Conservation (phyloP, 2,113 vertebrate species). For the Larimichthys polyactis region DNA sequence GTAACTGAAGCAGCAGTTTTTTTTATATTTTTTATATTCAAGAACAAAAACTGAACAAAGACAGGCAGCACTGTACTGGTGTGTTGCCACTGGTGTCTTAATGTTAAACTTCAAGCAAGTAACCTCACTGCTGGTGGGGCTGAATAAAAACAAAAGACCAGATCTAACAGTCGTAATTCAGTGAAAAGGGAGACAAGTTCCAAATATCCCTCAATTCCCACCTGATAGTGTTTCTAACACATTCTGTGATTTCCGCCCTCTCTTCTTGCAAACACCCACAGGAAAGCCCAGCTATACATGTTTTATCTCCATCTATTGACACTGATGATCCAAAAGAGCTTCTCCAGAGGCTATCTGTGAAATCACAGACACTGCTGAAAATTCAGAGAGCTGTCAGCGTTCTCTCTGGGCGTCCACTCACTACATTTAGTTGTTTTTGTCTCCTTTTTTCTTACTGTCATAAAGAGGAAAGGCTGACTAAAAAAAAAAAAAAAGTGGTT, state of each 20-base stretch:
- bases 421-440: conserved; percentile 51
- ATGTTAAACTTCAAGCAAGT: conserved; percentile 2
- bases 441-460: conserved; percentile 10
- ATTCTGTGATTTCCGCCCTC: conserved; percentile 37
- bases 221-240: conserved; percentile 41
- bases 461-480: background rate
- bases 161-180: background rate
- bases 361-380: conserved; percentile 57
- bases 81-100: conserved; percentile 10
- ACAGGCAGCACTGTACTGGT: background rate
- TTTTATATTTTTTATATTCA: conserved; percentile 10
- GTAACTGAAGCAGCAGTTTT: background rate
- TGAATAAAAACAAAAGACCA: conserved; percentile 14
- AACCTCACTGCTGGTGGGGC: conserved; percentile 13
- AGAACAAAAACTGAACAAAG: conserved; percentile 35
- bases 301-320: conserved; percentile 73
- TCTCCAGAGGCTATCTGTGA: conserved; percentile 59
- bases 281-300: conserved; percentile 55
- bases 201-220: conserved; percentile 38
- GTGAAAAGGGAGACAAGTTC: conserved; percentile 9
- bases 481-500: background rate
- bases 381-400: conserved; percentile 58
- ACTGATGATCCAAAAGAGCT: conserved; percentile 65
- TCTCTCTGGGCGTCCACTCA: conserved; percentile 44
- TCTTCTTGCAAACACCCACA: conserved; percentile 51